These are phyloP conservation scores for Leuciscus idus DNA, from an alignment of 2,113 vertebrate genomes.

Conservation along the genomic window DNA sequence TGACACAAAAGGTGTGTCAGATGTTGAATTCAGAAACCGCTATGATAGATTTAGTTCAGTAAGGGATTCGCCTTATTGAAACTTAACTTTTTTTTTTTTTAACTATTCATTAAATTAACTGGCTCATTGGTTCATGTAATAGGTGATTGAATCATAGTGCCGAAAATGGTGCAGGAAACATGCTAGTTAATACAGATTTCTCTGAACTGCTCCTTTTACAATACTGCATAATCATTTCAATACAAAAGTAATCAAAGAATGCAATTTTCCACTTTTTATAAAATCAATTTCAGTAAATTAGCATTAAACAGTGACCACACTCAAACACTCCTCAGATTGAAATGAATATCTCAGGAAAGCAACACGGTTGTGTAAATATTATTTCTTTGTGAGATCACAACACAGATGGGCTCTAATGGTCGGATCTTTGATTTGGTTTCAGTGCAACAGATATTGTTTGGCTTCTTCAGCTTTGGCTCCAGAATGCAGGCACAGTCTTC, in stretches of 20 bases:
- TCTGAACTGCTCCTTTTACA: not conserved
- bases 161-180: not conserved
- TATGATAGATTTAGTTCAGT: not conserved
- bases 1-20: not conserved
- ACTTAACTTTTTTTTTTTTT: not conserved
- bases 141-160: too few species aligned
- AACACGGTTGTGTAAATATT: slow-evolving; percentile 19
- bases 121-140: too few species aligned
- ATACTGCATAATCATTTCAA: not conserved
- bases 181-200: not conserved
- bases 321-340: not conserved
- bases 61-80: not conserved
- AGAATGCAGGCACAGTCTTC: slow-evolving; percentile 19
- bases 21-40: not conserved
- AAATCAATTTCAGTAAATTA: not conserved
- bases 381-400: slow-evolving; percentile 33
- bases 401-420: slow-evolving; percentile 35
- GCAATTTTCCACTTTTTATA: not conserved
- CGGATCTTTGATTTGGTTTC: slow-evolving; percentile 53
- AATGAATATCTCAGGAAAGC: not conserved
- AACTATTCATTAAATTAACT: not conserved
- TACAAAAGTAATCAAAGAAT: not conserved
- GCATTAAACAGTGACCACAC: not conserved
- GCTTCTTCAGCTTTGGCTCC: slow-evolving; percentile 24
- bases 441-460: slow-evolving; percentile 49